A percentile compares a stretch with the other conserved stretches of the same genome.
These are phyloP conservation scores for Uromys caudimaculatus DNA, from an alignment of 2,797 vertebrate species.

Conservation along the genomic window DNA sequence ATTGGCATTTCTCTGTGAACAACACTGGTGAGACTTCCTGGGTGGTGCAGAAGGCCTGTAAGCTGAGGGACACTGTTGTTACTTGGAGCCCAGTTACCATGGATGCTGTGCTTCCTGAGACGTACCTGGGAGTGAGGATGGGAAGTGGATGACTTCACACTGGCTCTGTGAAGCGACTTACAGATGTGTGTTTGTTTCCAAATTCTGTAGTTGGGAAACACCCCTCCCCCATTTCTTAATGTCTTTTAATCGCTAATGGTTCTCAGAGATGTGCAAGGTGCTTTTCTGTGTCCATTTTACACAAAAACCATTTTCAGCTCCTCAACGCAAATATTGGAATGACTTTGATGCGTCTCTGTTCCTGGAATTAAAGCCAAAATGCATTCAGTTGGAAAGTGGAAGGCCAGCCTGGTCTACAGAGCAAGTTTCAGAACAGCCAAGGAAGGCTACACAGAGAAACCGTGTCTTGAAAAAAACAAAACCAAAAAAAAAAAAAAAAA, in stretches of 20 bases:
- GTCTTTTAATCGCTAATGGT: slow-evolving; percentile 59
- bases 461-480: background rate
- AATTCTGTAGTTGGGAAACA: slow-evolving; percentile 45
- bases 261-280: slow-evolving; percentile 67
- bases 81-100: background rate
- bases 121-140: slow-evolving; percentile 53
- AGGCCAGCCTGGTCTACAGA: background rate
- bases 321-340: slow-evolving; percentile 47
- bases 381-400: slow-evolving; percentile 14
- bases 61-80: background rate
- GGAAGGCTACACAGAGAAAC: background rate
- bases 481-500: background rate
- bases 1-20: slow-evolving; percentile 43
- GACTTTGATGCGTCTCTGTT: slow-evolving; percentile 10
- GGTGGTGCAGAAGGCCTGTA: background rate
- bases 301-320: slow-evolving; percentile 35
- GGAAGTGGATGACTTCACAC: slow-evolving; percentile 47
- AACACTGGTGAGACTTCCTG: background rate
- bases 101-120: slow-evolving; percentile 7
- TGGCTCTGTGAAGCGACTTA: slow-evolving; percentile 61
- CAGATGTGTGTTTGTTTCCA: slow-evolving; percentile 39
- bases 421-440: background rate
- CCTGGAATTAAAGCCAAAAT: slow-evolving; percentile 36
- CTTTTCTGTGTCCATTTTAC: slow-evolving; percentile 62
- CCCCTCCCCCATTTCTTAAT: slow-evolving; percentile 62